Evolutionary conservation across 92 coral and sea anemone genomes (phyloP), one percentile per base, ranked within the genome.

Genomic region (Porites lobata): DNA sequence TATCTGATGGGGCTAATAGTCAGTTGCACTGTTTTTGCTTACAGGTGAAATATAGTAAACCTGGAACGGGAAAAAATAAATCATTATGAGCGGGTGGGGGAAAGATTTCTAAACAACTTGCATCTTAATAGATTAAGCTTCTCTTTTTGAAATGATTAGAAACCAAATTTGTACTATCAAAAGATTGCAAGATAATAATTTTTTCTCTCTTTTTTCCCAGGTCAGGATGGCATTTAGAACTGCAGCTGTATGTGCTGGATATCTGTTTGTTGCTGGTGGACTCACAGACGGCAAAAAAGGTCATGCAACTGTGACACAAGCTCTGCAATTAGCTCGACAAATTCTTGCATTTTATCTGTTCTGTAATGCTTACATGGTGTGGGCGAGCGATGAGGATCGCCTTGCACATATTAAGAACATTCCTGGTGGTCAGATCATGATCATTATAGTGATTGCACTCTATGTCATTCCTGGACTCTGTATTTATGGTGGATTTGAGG

Each of bases 241-340:
- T 59, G 88, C 92, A 17, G 99, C 95, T 29, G 92, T 86, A 18
- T 90, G 90, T 74, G 99, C 93, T n/a, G 92, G 98, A 26, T 98
- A 98, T 63, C 91, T 98, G 13, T 82, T 98, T 73, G 95, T 98
- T 26, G 94, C 95, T 73, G 99, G 98, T 21, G 99, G 99, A 11
- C 94, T 98, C n/a, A 86, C 96, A 1, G 99, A 98, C 79, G 84
- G 95, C 79, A 82, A 80, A 29, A 69, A 82, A 75, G 93, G 95
- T 62, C 71, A 9, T 9, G 79, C 83, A 50, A 87, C 89, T 53
- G 75, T 88, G 13, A 85, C 87, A 14, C 76, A 88, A 21, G 92
- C 92, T 20, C 91, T 95, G 56, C 93, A 96, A 68, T 81, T 86
- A 70, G 96, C 94, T 65, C 98, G 99, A 0, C 97, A 98, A 88